phyloP scores from a whole-genome alignment of 1,140 invertebrate species.

The Drosophila carrolli region DNA sequence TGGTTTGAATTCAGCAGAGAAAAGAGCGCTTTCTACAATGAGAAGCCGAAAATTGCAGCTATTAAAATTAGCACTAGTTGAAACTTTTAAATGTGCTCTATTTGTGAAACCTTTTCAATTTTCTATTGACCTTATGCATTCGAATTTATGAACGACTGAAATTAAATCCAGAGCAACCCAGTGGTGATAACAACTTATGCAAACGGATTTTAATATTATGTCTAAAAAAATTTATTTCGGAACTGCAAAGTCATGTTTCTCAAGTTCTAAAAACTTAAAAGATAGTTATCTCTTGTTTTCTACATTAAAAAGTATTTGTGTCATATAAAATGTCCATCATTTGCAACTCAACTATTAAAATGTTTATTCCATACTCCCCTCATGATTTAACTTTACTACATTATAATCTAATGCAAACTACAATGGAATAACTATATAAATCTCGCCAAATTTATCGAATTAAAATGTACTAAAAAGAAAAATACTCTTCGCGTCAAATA shows the following conservation, averaged over 20 bases:
- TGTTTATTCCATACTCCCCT: background rate
- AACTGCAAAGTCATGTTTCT: background rate
- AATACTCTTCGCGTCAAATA: conserved; percentile 13
- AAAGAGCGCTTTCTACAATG: background rate
- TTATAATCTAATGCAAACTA: conserved; percentile 26
- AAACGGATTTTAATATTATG: background rate
- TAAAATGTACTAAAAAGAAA: conserved; percentile 52
- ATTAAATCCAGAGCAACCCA: no score
- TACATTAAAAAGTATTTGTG: conserved; percentile 1
- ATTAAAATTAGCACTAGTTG: background rate
- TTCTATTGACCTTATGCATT: no score
- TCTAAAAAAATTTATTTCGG: background rate
- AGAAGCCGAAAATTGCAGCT: conserved; percentile 6
- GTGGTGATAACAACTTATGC: no score
- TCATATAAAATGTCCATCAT: conserved; percentile 1
- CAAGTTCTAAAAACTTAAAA: background rate
- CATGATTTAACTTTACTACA: conserved; percentile 1
- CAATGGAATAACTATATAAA: conserved; percentile 26
- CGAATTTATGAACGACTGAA: no score
- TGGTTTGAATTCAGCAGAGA: conserved; percentile 59
- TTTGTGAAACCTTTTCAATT: no score
- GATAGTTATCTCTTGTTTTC: background rate
- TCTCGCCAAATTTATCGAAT: conserved; percentile 54
- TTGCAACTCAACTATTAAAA: background rate
- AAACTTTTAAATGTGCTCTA: no score